phyloP scores from a whole-genome alignment of 2,797 vertebrate species.

The Pampus argenteus region DNA sequence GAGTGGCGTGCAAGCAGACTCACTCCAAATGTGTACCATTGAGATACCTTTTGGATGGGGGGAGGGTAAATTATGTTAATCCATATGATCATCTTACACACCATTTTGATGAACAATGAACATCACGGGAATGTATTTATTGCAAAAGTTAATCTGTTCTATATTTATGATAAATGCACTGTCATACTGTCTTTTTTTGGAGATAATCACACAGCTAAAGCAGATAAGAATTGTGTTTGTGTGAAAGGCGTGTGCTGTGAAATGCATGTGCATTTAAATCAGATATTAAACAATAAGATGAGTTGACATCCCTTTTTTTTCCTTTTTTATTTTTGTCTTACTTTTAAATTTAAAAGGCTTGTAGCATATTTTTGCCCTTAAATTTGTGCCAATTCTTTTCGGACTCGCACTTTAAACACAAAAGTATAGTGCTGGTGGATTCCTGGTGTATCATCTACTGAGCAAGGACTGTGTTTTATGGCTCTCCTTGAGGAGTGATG shows the following conservation, averaged over 20 bases:
- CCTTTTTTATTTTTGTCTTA: conserved; percentile 30
- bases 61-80: conserved; percentile 73
- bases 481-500: conserved; percentile 81
- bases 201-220: background rate
- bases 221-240: conserved; percentile 1
- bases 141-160: background rate
- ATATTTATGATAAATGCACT: background rate
- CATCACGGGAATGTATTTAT: background rate
- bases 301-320: conserved; percentile 47
- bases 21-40: conserved; percentile 56
- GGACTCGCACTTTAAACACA: conserved; percentile 20
- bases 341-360: conserved; percentile 55
- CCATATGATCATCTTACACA: conserved; percentile 34
- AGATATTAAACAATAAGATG: conserved; percentile 53
- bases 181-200: background rate
- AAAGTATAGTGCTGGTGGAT: conserved; percentile 30
- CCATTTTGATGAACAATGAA: conserved; percentile 28
- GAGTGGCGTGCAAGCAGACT: conserved; percentile 51
- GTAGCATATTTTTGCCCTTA: conserved; percentile 3
- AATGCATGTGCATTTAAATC: conserved; percentile 48
- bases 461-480: conserved; percentile 62
- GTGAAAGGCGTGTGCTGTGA: conserved; percentile 3
- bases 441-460: conserved; percentile 45
- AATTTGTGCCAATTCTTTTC: conserved; percentile 13
- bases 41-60: conserved; percentile 61